Evolutionary conservation across 2,888 invertebrate species (phyloP).

Genomic region (Mellilla xanthometata): DNA sequence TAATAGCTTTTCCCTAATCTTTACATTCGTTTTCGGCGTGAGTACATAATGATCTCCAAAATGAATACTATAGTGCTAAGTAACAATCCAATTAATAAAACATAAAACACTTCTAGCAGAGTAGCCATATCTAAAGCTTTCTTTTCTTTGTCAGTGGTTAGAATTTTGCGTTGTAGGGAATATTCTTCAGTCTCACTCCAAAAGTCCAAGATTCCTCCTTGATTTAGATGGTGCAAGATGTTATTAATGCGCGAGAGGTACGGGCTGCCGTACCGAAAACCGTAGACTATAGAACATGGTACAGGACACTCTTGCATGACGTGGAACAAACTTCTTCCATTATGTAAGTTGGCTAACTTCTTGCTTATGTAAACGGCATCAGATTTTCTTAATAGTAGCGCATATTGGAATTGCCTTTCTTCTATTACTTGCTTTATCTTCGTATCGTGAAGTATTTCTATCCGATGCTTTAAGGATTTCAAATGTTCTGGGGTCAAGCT

Average conservation of each 20-base stretch:
- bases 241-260: constrained; percentile 72
- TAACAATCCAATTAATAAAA: constrained; percentile 51
- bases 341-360: constrained; percentile 50
- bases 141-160: constrained; percentile 38
- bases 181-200: constrained; percentile 62
- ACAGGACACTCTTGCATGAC: constrained; percentile 77
- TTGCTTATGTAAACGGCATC: constrained; percentile 57
- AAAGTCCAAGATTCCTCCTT: constrained; percentile 75
- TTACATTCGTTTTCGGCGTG: constrained; percentile 59
- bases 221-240: constrained; percentile 67
- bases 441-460: constrained; percentile 60
- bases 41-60: constrained; percentile 42
- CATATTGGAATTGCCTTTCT: constrained; percentile 65
- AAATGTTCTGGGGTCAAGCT: constrained; percentile 45
- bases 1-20: neutral
- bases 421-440: constrained; percentile 61
- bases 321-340: constrained; percentile 74
- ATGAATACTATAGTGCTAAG: constrained; percentile 52
- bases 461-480: constrained; percentile 48
- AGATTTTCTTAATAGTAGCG: constrained; percentile 72
- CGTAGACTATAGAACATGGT: constrained; percentile 80
- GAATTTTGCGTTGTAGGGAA: constrained; percentile 36
- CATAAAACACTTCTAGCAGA: constrained; percentile 71
- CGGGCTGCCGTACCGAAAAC: constrained; percentile 82
- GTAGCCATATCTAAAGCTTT: constrained; percentile 60